phyloP scores from a whole-genome alignment of 2,113 vertebrate genomes.

The Poecile atricapillus region DNA sequence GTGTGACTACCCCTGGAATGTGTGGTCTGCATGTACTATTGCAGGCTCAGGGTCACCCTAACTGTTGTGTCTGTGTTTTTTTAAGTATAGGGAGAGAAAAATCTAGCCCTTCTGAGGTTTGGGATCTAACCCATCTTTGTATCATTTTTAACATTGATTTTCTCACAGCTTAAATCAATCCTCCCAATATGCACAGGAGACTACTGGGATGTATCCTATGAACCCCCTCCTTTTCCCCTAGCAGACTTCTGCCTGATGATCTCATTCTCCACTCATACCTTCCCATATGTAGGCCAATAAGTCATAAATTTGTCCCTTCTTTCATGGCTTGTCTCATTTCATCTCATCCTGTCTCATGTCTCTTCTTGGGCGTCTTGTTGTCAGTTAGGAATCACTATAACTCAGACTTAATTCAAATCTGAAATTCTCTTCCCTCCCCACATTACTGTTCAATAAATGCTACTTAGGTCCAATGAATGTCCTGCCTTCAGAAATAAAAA shows the following conservation, averaged over 20 bases:
- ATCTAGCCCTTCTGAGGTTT: not conserved
- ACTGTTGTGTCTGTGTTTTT: not conserved
- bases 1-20: not conserved
- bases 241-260: not conserved
- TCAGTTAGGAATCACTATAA: slow-evolving; percentile 23
- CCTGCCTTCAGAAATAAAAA: not conserved
- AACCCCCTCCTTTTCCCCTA: not conserved
- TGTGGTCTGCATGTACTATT: not conserved
- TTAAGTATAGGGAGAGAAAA: not conserved
- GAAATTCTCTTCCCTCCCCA: not conserved
- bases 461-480: not conserved
- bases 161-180: not conserved
- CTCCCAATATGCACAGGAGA: not conserved
- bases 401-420: not conserved
- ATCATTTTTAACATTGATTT: not conserved
- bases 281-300: slow-evolving; percentile 8
- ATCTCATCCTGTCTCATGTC: not conserved
- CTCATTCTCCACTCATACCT: slow-evolving; percentile 32
- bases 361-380: slow-evolving; percentile 18
- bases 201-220: not conserved
- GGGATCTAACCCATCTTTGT: not conserved
- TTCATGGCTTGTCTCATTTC: slow-evolving; percentile 20
- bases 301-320: slow-evolving; percentile 29
- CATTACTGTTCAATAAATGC: not conserved
- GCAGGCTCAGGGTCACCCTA: not conserved